Evolutionary conservation across 2,797 vertebrate species (phyloP), one percentile per base, ranked within the genome.

Genomic region (Fundulus diaphanus): DNA sequence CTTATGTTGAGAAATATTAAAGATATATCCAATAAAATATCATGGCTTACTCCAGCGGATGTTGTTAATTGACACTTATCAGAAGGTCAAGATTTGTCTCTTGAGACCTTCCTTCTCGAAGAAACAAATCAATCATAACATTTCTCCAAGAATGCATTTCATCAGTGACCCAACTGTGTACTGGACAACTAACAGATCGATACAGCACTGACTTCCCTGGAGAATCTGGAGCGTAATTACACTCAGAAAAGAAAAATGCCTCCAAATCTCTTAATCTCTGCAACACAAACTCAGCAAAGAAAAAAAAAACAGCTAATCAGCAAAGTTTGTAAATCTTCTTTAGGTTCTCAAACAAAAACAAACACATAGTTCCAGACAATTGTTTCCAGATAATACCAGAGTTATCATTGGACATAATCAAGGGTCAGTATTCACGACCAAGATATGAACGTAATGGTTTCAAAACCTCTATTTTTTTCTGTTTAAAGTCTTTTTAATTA

Each of bases 151-250:
- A 86, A 89, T 87, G 79, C 72, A 70, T 79, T 73, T 80, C 81
- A 89, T 86, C 82, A 84, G 66, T 73, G 69, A 65, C 71, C 13
- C 4, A 40, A 75, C 57, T 65, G 76, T 73, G 71, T 56, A 77
- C 56, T 3, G 8, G 51, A 61, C 74, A 85, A 83, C 56, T 68
- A 82, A 74, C 75, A 81, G 79, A 92, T 92, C 90, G 87, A 88
- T 89, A 84, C 18, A 27, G 13, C 74, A 78, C 67, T 52, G 83
- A 87, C 80, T 84, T 77, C 59, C 68, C 52, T 18, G 48, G 51
- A 70, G 76, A 13, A 80, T 74, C 75, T 51, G 40, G 61, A 65
- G 69, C 66, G 70, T 83, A 90, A 92, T 90, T 86, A 88, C 70
- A 78, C 76, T 74, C 0, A 0, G 61, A 84, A 65, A 51, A 66